Evolutionary conservation across 2,113 vertebrate species (phyloP).

Genomic region (Pedionomus torquatus): DNA sequence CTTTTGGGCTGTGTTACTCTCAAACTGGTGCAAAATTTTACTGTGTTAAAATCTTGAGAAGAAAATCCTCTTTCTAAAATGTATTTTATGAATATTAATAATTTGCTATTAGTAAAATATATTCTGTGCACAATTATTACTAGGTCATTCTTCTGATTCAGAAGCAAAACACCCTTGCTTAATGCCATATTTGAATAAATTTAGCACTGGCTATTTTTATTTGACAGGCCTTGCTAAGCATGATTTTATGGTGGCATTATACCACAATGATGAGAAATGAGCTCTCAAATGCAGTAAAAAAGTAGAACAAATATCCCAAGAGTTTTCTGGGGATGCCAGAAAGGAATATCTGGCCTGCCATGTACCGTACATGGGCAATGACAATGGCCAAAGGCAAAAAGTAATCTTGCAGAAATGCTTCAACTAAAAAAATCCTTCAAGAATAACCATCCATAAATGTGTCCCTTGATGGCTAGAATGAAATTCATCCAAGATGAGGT

Average conservation of each 20-base stretch:
- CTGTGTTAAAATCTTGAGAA: neutral
- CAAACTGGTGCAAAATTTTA: neutral
- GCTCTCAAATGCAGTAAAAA: neutral
- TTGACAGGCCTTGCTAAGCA: neutral
- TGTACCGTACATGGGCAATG: neutral
- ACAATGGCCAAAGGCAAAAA: neutral
- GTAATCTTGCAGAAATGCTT: constrained; percentile 5
- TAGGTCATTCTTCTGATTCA: neutral
- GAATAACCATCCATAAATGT: neutral
- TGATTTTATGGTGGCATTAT: neutral
- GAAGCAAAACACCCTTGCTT: neutral
- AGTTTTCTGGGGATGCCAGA: neutral
- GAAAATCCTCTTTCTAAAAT: neutral
- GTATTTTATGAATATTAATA: neutral
- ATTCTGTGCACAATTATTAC: neutral
- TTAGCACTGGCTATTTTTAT: neutral
- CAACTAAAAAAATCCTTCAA: neutral
- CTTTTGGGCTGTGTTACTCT: neutral
- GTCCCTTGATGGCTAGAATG: constrained; percentile 3
- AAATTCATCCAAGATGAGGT: constrained; percentile 50
- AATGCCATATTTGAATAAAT: neutral
- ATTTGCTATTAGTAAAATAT: neutral
- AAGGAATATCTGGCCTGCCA: neutral
- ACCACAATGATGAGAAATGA: neutral
- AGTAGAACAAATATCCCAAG: neutral